Evolutionary conservation across 2,113 vertebrate species (phyloP).

Genomic region (Gasterosteus nipponicus): DNA sequence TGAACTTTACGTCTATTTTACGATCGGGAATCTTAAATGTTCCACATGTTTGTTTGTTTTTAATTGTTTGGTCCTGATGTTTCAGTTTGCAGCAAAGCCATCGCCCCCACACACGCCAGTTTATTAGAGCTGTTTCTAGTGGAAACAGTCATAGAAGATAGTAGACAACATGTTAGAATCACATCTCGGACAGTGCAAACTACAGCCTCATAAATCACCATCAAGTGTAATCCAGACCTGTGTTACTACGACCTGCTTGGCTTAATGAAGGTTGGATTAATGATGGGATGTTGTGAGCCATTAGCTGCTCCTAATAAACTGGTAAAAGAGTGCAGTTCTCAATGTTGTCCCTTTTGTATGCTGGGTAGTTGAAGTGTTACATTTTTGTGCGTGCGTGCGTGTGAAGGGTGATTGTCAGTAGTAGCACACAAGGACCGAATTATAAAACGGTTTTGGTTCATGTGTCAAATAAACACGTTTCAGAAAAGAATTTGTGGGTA

Average conservation of each 20-base stretch:
- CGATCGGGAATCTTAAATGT: not conserved
- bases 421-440: constrained; percentile 5
- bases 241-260: not conserved
- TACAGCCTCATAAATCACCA: not conserved
- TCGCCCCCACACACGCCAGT: constrained; percentile 17
- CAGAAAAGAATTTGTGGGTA: not conserved
- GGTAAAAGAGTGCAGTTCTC: constrained; percentile 14
- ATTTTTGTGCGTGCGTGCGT: not conserved
- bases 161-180: not conserved
- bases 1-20: constrained; percentile 1
- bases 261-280: not conserved
- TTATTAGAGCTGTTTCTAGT: not conserved
- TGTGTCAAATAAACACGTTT: constrained; percentile 58
- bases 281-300: not conserved
- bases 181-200: not conserved
- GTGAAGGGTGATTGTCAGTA: not conserved
- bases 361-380: constrained; percentile 15
- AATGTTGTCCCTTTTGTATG: constrained; percentile 1
- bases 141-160: not conserved
- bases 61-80: constrained; percentile 17
- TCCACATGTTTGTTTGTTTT: constrained; percentile 7
- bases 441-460: constrained; percentile 27
- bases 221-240: not conserved
- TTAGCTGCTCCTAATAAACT: constrained; percentile 26
- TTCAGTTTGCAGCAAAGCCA: constrained; percentile 17